These are phyloP conservation scores for Trachemys scripta DNA, from an alignment of 2,113 vertebrate species.

Conservation along the genomic window DNA sequence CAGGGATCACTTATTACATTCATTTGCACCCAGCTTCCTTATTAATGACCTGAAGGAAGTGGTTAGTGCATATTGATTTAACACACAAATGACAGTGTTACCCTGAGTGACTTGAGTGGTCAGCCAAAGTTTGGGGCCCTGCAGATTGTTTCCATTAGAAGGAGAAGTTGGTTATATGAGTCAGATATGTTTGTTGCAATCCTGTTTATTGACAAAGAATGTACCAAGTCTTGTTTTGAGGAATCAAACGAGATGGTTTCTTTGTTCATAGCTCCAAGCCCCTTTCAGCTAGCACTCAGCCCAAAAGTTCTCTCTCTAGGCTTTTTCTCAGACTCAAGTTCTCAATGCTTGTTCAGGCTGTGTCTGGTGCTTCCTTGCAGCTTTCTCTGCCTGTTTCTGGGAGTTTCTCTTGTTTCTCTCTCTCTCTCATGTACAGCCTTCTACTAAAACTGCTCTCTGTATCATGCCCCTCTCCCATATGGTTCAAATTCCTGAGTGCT, in stretches of 20 bases:
- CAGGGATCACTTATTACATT: not conserved
- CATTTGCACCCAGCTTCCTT: not conserved
- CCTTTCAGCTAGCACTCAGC: not conserved
- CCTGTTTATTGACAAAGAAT: not conserved
- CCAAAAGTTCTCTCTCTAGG: not conserved
- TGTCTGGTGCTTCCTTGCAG: not conserved
- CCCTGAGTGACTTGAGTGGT: not conserved
- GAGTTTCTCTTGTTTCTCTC: not conserved
- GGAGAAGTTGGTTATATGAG: not conserved
- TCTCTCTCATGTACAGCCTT: not conserved
- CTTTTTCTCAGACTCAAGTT: not conserved
- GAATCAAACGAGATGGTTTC: not conserved
- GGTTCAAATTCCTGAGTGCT: not conserved
- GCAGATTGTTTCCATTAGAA: not conserved
- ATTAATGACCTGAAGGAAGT: not conserved
- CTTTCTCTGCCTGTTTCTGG: not conserved
- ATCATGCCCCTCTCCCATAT: not conserved
- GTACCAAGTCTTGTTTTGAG: not conserved
- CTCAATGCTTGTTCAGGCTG: not conserved
- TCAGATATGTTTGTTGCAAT: not conserved
- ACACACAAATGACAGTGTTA: not conserved
- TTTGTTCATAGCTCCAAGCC: not conserved
- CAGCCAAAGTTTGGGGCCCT: not conserved
- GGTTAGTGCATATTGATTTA: not conserved
- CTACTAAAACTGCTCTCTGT: not conserved